Base-by-base conservation (phyloP, 2,888 invertebrate species). In the Netelia inedita region DNA sequence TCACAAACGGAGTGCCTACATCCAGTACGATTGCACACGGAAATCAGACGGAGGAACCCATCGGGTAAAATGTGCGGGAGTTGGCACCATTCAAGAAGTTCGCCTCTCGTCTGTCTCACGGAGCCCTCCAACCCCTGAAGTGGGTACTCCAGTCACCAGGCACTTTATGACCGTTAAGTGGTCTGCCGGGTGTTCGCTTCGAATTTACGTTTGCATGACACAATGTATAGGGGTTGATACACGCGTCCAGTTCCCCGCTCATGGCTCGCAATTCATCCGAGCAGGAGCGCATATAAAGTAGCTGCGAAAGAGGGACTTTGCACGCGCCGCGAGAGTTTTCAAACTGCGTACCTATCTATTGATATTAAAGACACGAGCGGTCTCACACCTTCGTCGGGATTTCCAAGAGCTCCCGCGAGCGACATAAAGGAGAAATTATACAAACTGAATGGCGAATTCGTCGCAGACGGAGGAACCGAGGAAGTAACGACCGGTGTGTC, bases 131-230 rank as follows among this genome's bases (percentile, higher is more conserved):
- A 79, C 16, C 79, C 82, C 82, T 72, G 79, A 79, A 79, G 79
- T 6, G 35, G 35, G 35, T 79, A 68, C 82, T 85, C 75, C 55
- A 82, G 82, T 68, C 75, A 75, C 57, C 72, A 72, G 72, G 63
- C 85, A 79, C 85, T 85, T 85, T 85, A 85, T 82, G 85, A 82
- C 85, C 85, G 71, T 85, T 76, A 79, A 85, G 85, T 82, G 85
- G 82, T 75, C 82, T 79, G 79, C 74, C 82, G 75, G 72, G 85
- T 35, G 35, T 59, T 82, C 82, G 79, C 85, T 85, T 85, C 75
- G 85, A 85, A 82, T 79, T 82, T 55, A 23, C 72, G 72, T 74
- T 75, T 68, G 71, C 66, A 69, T 73, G 65, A 19, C 72, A 61
- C 69, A 75, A 53, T 74, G 65, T n/a, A 74, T 28, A 16, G 16